Evolutionary conservation across 2,113 vertebrate species (phyloP).

Genomic region (Progne subis): DNA sequence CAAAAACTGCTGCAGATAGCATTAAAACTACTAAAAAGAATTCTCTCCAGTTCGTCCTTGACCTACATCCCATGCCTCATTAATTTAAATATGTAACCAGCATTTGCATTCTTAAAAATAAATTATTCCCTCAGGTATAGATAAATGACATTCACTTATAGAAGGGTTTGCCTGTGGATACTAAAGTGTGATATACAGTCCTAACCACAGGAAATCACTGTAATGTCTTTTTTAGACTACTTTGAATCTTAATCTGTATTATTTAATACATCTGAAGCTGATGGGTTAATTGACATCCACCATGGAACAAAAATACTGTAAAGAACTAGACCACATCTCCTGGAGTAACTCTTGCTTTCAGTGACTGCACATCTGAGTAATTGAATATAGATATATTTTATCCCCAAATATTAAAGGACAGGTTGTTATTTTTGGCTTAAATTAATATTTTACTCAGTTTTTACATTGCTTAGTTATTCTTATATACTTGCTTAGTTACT

Average conservation of each 20-base stretch:
- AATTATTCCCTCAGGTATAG: not conserved
- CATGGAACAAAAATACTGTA: not conserved
- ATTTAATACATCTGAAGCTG: not conserved
- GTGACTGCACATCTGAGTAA: not conserved
- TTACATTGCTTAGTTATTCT: constrained; percentile 40
- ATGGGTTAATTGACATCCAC: not conserved
- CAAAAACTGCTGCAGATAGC: constrained; percentile 18
- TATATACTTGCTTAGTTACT: not conserved
- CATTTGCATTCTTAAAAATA: constrained; percentile 27
- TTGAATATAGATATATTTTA: constrained; percentile 27
- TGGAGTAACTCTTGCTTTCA: constrained; percentile 2
- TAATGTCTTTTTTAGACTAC: not conserved
- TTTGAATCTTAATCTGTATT: not conserved
- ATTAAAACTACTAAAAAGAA: not conserved
- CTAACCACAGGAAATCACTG: not conserved
- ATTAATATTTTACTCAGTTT: constrained; percentile 62
- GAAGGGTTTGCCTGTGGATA: not conserved
- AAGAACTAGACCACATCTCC: not conserved
- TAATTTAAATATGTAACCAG: constrained; percentile 33
- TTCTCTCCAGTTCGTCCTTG: not conserved
- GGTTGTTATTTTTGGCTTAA: constrained; percentile 33
- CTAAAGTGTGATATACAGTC: not conserved
- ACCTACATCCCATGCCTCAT: not conserved
- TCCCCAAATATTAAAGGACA: constrained; percentile 36
- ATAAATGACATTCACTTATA: not conserved